Percentiles rank a stretch among this genome's conserved stretches.
Evolutionary conservation across 2,113 vertebrate genomes (phyloP).

Genomic region (Podarcis muralis): DNA sequence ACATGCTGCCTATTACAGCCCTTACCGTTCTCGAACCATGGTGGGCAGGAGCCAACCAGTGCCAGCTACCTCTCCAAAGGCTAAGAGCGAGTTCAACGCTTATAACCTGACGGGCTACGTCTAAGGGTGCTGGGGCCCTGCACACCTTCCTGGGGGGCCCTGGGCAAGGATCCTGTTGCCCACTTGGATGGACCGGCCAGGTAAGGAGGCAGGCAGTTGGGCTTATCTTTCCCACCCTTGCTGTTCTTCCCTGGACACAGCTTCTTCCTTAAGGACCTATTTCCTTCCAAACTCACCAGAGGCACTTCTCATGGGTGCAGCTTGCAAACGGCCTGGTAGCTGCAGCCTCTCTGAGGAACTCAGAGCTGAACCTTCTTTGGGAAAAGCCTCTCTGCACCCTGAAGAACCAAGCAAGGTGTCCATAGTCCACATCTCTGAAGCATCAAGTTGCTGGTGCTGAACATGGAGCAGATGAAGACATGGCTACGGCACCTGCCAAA

Average conservation of each 20-base stretch:
- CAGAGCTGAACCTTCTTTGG: too few species aligned
- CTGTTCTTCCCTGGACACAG: background rate
- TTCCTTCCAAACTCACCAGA: too few species aligned
- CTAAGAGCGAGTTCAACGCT: slow-evolving; percentile 76
- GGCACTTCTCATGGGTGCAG: background rate
- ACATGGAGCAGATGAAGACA: background rate
- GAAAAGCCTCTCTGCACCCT: background rate
- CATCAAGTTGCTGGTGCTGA: background rate
- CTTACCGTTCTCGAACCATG: slow-evolving; percentile 67
- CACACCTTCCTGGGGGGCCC: background rate
- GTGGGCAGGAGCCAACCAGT: slow-evolving; percentile 39
- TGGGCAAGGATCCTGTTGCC: background rate
- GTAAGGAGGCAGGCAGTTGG: slow-evolving; percentile 6
- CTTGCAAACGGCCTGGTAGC: background rate
- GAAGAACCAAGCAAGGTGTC: background rate
- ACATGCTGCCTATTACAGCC: slow-evolving; percentile 29
- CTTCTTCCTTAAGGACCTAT: fast-evolving
- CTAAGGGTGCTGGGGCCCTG: slow-evolving; percentile 50
- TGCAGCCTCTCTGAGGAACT: background rate
- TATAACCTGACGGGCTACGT: slow-evolving; percentile 84
- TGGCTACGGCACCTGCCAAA: too few species aligned
- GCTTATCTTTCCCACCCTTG: fast-evolving
- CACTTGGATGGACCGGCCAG: background rate
- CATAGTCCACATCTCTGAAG: background rate
- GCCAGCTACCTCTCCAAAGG: slow-evolving; percentile 55